Evolutionary conservation across 2,797 vertebrate species (phyloP).

Genomic region (Chloroceryle amazona): DNA sequence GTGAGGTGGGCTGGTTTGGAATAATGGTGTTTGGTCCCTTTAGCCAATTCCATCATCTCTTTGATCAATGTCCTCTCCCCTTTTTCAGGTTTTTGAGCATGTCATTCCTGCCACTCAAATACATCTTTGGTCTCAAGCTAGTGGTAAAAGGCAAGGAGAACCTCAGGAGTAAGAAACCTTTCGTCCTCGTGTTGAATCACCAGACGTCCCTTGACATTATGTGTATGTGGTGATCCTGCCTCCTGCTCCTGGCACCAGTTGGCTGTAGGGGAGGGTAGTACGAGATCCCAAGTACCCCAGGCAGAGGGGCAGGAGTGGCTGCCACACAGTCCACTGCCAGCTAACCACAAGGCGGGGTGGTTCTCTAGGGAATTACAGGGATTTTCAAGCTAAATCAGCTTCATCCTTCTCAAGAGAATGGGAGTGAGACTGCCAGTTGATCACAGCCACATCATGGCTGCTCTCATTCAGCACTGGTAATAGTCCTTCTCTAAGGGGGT

Average conservation of each 20-base stretch:
- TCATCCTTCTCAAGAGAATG: background rate
- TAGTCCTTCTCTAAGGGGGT: background rate
- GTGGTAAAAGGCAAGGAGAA: conserved; percentile 82
- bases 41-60: background rate
- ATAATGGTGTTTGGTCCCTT: background rate
- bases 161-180: conserved; percentile 80
- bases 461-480: background rate
- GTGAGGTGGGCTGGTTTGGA: background rate
- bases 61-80: background rate
- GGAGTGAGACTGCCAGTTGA: background rate
- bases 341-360: background rate
- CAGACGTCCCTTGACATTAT: conserved; percentile 84
- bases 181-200: conserved; percentile 84
- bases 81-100: background rate
- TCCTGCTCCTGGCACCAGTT: background rate
- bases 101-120: conserved; percentile 58
- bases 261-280: background rate
- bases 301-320: background rate
- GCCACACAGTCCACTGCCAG: background rate
- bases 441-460: background rate
- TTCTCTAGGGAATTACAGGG: background rate
- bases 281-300: background rate
- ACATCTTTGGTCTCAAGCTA: conserved; percentile 82
- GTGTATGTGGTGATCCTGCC: conserved; percentile 62
- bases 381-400: background rate